phyloP scores from a whole-genome alignment of 2,888 invertebrate species.

The Dicroscelio sp. region DNA sequence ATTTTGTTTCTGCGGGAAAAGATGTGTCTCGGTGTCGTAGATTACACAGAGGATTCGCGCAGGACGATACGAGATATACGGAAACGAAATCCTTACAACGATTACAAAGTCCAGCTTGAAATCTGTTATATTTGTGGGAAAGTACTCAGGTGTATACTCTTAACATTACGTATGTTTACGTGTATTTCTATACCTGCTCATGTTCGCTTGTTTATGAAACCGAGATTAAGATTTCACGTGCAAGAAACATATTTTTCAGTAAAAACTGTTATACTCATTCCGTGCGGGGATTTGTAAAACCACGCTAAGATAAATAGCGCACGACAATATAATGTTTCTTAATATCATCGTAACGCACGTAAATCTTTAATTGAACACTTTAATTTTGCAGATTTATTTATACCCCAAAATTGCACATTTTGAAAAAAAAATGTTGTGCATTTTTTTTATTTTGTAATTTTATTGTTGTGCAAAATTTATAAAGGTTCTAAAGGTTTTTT shows the following conservation, averaged over 20 bases:
- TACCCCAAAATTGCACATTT: no score
- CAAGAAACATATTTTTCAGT: background rate
- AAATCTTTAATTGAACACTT: no score
- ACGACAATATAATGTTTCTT: no score
- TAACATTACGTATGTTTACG: constrained; percentile 14
- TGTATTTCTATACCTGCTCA: constrained; percentile 1
- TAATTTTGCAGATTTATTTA: no score
- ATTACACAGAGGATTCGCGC: constrained; percentile 20
- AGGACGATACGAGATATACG: constrained; percentile 9
- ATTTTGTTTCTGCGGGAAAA: constrained; percentile 47
- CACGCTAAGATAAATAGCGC: no score
- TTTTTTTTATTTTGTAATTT: no score
- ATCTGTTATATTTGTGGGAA: constrained; percentile 26
- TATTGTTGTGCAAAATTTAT: no score
- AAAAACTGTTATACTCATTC: background rate
- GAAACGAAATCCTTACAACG: constrained; percentile 38
- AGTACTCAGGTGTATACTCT: constrained; percentile 24
- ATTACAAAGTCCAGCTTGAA: constrained; percentile 34
- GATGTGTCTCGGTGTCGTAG: constrained; percentile 9
- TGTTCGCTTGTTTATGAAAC: constrained; percentile 20
- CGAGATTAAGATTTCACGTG: constrained; percentile 34
- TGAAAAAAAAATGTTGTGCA: no score
- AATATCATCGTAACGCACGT: no score
- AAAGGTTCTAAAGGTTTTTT: no score
- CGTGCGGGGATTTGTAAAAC: background rate